phyloP scores from a whole-genome alignment of 2,113 vertebrate genomes.

The Acrocephalus kingi region DNA sequence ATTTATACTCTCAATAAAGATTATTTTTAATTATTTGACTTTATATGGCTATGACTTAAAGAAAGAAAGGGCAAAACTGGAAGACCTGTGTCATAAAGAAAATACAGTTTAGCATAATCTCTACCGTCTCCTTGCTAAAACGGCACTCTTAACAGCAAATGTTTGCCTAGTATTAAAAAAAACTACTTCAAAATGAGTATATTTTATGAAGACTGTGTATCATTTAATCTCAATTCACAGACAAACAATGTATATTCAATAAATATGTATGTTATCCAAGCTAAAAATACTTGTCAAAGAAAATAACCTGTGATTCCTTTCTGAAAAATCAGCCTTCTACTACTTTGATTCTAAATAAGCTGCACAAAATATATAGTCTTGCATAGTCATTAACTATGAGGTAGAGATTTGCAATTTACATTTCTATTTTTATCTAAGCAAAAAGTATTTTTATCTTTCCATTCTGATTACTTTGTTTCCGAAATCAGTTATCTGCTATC shows the following conservation, averaged over 20 bases:
- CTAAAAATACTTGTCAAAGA: slow-evolving; percentile 11
- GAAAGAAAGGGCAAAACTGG: background rate
- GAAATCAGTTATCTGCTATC: background rate
- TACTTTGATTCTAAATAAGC: slow-evolving; percentile 2
- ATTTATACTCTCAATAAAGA: background rate
- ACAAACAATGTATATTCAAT: background rate
- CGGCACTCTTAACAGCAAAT: background rate
- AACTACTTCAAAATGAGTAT: background rate
- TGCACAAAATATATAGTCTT: background rate
- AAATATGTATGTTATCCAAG: background rate
- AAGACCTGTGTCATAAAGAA: background rate
- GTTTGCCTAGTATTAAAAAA: background rate
- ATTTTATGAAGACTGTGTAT: background rate
- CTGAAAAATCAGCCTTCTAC: background rate
- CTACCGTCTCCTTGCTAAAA: background rate
- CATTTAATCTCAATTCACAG: background rate
- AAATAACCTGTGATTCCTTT: slow-evolving; percentile 3
- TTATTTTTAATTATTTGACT: background rate
- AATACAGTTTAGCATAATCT: background rate
- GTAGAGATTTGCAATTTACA: background rate
- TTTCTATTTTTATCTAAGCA: slow-evolving; percentile 22
- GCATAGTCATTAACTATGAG: background rate
- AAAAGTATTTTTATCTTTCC: background rate
- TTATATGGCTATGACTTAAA: background rate
- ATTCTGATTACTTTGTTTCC: slow-evolving; percentile 5